Evolutionary conservation across 2,113 vertebrate genomes (phyloP), one percentile per base, ranked within the genome.

Genomic region (Gallinago undulata): DNA sequence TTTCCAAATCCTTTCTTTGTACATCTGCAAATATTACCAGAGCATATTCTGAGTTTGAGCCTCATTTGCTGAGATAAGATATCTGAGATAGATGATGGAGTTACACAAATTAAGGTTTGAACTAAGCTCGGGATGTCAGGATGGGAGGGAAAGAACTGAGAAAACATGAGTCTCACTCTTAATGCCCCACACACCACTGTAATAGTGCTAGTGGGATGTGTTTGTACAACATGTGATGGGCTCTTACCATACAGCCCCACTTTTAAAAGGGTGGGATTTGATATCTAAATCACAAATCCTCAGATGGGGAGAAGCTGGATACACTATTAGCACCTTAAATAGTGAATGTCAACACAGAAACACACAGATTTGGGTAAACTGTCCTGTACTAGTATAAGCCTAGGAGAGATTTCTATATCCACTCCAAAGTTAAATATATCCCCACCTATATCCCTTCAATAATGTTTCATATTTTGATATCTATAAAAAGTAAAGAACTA

Each of bases 171-270:
- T 25, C 11, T 43, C 53, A 6, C 9, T 67, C 18, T 39, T 33
- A 1, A 5, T 10, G 19, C 16, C 14, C 39, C 37, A 12, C 16
- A 1, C 4, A 7, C 9, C 41, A 15, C n/a, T 2, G 1, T 0
- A 3, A 35, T 13, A 59, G 11, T 11, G 13, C 9, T 75, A 50
- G 11, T 1, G 3, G 0, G 0, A 12, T 13, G 16, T 3, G 22
- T 27, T 27, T 76, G 37, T 8, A 31, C 28, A 63, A 6, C 16
- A 7, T 0, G 0, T 5, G 16, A 7, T 33, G 25, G 55, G 19
- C 7, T 25, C 48, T 51, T 68, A 45, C n/a, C 35, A 13, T 8
- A 27, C 10, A 41, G 30, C 3, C 10, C 21, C 35, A 4, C 35
- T 23, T 27, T 5, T 23, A 37, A 76, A 76, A 14, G 35, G 18